A percentile compares a stretch with the other conserved stretches of the same genome.
Evolutionary conservation across 1,140 invertebrate species (phyloP).

Genomic region (Protaetia brevitarsis): DNA sequence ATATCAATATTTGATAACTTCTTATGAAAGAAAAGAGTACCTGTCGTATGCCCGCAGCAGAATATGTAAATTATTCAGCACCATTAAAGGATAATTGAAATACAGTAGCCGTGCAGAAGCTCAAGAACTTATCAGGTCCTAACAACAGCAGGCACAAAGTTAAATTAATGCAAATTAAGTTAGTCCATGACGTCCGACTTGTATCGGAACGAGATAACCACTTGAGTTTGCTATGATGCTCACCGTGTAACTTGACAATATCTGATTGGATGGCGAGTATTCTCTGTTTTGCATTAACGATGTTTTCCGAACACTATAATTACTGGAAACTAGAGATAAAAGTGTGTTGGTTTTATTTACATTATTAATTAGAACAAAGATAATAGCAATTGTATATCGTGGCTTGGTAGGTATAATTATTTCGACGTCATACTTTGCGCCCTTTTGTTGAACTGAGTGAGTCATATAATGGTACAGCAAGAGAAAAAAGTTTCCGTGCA

Average conservation of each 20-base stretch:
- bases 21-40: no score
- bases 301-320: neutral
- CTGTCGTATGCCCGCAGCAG: neutral
- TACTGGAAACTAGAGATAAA: neutral
- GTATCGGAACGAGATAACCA: neutral
- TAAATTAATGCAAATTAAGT: conserved; percentile 1
- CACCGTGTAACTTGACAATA: conserved; percentile 3
- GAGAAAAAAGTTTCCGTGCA: no score
- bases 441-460: no score
- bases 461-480: no score
- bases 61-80: neutral
- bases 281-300: neutral
- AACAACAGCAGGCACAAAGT: neutral
- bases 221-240: neutral
- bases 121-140: neutral
- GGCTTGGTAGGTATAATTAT: neutral
- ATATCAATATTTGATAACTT: no score
- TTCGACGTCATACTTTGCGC: no score
- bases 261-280: neutral
- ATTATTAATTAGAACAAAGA: neutral
- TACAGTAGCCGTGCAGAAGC: neutral
- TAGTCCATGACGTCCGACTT: neutral
- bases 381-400: neutral
- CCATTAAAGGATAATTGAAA: neutral
- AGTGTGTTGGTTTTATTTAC: neutral